Evolutionary conservation across 2,113 vertebrate genomes (phyloP), one percentile per base, ranked within the genome.

Genomic region (Fregetta grallaria): DNA sequence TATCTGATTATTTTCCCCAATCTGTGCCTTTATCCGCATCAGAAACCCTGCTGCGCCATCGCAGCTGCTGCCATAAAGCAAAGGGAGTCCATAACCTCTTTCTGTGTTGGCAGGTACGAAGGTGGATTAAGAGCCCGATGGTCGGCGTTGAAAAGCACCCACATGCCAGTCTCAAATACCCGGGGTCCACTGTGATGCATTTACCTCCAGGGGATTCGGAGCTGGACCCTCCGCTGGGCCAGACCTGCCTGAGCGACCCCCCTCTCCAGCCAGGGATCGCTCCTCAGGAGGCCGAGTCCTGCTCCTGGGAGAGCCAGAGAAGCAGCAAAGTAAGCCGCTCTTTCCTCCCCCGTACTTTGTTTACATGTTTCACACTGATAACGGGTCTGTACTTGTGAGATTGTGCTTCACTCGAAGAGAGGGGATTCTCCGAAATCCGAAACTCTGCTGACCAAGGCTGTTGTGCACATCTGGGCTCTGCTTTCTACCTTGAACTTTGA

Each of bases 101-200:
- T 65, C 75, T 82, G 40, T 45, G 14, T 44, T 16, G 68, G 15
- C 96, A 99, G 99, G 99, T 99, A 83, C 98, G 99, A 67, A 97
- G 99, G 97, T 99, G 99, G 99, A 99, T 99, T 98, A 98, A 99
- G 70, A 99, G 98, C 93, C 99, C 99, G 0, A 98, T 99, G 97
- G 98, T 99, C 86, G 99, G 97, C 10, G 97, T 98, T 94, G 99
- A 99, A 94, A 99, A 99, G 94, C 97, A 98, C 76, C 98, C 99
- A 70, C 98, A 98, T 7, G 94, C 98, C 95, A 96, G 96, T 62
- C 97, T 99, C 90, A 98, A 98, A 91, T 99, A 98, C 84, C 94
- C 99, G 1, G 98, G 98, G 63, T 95, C 98, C 70, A 97, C 98
- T 21, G 92, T 98, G 87, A 90, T 98, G 84, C 98, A 97, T 29